Percentiles rank a stretch among this genome's conserved stretches.
These are phyloP conservation scores for Hypselothyrea guttata DNA, from an alignment of 2,888 invertebrate genomes.

Conservation along the genomic window DNA sequence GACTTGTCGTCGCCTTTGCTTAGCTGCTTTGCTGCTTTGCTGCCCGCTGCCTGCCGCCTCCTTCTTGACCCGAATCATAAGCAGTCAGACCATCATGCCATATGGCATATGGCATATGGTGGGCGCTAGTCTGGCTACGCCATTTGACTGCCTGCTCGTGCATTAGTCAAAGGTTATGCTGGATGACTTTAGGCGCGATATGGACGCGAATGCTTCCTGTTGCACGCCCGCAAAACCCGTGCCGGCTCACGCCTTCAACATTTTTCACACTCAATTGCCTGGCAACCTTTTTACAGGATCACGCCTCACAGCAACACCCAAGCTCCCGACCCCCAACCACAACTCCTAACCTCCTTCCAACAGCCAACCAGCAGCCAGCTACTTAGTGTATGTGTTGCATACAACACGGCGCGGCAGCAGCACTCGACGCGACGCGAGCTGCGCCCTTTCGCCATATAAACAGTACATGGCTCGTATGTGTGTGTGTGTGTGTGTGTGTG, in stretches of 20 bases:
- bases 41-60: no score
- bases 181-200: conserved; percentile 53
- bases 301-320: conserved; percentile 51
- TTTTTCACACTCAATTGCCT: conserved; percentile 77
- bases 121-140: conserved; percentile 40
- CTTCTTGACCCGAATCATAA: conserved; percentile 65
- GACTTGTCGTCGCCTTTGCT: conserved; percentile 61
- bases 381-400: conserved; percentile 73
- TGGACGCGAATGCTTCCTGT: conserved; percentile 35
- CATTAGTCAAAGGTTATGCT: conserved; percentile 64
- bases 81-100: conserved; percentile 37
- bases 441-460: conserved; percentile 26
- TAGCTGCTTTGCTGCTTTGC: background rate
- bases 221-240: background rate
- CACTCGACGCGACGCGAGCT: conserved; percentile 20
- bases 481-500: conserved; percentile 1
- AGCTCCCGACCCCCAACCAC: background rate
- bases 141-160: conserved; percentile 72
- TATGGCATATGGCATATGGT: background rate
- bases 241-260: conserved; percentile 59
- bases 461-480: conserved; percentile 9
- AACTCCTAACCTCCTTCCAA: conserved; percentile 1
- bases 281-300: conserved; percentile 72
- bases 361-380: conserved; percentile 43
- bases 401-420: conserved; percentile 43